Evolutionary conservation across 2,888 invertebrate genomes (phyloP), one percentile per base, ranked within the genome.

Genomic region (Tholera decimalis): DNA sequence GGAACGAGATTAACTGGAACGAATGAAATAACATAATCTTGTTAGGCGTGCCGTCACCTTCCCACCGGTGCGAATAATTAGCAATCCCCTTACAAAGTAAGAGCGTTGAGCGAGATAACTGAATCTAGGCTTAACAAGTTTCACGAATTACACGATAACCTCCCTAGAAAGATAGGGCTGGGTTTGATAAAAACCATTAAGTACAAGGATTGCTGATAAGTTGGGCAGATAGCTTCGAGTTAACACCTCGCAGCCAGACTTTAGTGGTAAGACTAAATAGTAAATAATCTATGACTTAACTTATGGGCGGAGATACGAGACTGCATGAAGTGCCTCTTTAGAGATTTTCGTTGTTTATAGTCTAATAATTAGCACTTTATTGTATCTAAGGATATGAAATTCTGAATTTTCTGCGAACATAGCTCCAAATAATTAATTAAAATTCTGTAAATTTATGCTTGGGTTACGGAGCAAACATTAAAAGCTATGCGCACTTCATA

Each of bases 51-150:
- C 82, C 87, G 86, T 88, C 87, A 85, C 86, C 87, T 84, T 82
- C 83, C 73, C 75, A 84, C 86, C 89, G 88, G 89, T 91, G 90
- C 87, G 85, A 89, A 88, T 93, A 91, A 93, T 93, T 93, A 92
- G 88, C 87, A 85, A 84, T 85, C 86, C 89, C 89, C 89, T 82
- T 88, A 83, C 77, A 83, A 74, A 81, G 81, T 73, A 68, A 75
- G 78, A 77, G 76, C 80, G 73, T 77, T 75, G 79, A 79, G 82
- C 80, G 85, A 86, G 90, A 89, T 92, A 92, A 92, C 89, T 82
- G 85, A 92, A 92, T 92, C 88, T 84, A 84, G 79, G 71, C 85
- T 87, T 91, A 90, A 92, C 88, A 89, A 93, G 89, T 91, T 92
- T 85, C 83, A 84, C 83, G 82, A 84, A 87, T 86, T 83, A 85